Conservation (phyloP, 2,888 invertebrate species). For the Lasius fuliginosus region DNA sequence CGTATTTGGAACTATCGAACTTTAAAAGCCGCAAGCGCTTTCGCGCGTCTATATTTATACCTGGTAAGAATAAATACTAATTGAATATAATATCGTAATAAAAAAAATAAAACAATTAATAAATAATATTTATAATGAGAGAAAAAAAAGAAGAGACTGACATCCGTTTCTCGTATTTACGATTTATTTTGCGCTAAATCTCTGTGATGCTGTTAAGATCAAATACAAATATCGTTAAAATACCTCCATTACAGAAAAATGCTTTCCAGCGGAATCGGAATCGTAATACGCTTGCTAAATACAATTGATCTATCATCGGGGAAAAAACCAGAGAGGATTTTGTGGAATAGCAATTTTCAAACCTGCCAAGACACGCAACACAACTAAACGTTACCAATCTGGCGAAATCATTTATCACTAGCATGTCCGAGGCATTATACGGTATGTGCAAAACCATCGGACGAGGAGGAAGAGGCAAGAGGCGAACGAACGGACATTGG, state of each 20-base stretch:
- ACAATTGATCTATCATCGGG: conserved; percentile 55
- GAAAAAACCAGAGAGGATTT: conserved; percentile 49
- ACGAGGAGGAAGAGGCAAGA: conserved; percentile 57
- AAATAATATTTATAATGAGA: neutral
- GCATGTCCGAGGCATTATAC: conserved; percentile 71
- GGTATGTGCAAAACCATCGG: conserved; percentile 61
- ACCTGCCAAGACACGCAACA: conserved; percentile 56
- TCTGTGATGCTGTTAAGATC: neutral
- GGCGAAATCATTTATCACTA: conserved; percentile 69
- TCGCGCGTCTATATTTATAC: neutral
- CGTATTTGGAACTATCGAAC: conserved; percentile 64
- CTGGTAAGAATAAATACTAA: neutral
- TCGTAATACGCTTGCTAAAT: conserved; percentile 49
- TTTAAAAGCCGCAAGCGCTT: conserved; percentile 64
- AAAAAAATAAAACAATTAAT: conserved; percentile 17
- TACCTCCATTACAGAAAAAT: conserved; percentile 26
- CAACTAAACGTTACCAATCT: conserved; percentile 59
- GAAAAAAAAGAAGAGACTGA: neutral
- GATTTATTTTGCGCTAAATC: neutral
- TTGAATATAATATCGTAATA: neutral
- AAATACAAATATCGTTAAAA: conserved; percentile 16
- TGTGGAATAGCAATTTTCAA: conserved; percentile 54
- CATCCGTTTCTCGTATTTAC: neutral
- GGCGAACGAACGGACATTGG: conserved; percentile 64
- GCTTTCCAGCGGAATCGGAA: conserved; percentile 11